A percentile compares a stretch with the other conserved stretches of the same genome.
phyloP scores from a whole-genome alignment of 2,113 vertebrate species.

The Guaruba guarouba region DNA sequence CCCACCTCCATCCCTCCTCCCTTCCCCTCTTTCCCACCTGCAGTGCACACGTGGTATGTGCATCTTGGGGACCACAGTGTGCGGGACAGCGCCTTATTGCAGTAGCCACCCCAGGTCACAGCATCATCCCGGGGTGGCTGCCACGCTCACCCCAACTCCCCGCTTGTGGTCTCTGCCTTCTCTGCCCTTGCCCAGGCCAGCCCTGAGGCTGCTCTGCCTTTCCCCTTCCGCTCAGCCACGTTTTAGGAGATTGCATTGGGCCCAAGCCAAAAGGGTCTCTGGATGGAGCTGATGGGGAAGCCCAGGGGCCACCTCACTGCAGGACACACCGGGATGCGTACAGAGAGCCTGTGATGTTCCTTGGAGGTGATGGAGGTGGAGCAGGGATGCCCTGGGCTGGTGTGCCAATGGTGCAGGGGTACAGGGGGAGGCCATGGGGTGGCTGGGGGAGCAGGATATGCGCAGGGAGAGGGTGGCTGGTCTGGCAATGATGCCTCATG shows the following conservation, averaged over 20 bases:
- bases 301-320: not conserved
- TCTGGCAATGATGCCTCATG: not conserved
- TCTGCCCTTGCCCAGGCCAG: not conserved
- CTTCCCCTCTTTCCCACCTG: not conserved
- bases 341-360: accelerated
- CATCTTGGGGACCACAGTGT: not conserved
- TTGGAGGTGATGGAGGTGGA: not conserved
- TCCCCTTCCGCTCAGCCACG: not conserved
- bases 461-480: not conserved
- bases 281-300: not conserved
- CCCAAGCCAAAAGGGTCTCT: not conserved
- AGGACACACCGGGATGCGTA: not conserved
- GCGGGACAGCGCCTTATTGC: not conserved
- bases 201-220: not conserved
- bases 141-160: not conserved
- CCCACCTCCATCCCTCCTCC: not conserved
- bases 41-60: not conserved
- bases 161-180: not conserved
- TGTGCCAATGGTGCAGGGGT: not conserved
- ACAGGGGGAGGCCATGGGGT: not conserved
- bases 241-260: not conserved
- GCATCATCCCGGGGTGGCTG: not conserved
- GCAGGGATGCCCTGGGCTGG: not conserved
- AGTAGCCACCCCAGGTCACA: not conserved
- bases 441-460: not conserved